Evolutionary conservation across 2,888 invertebrate species (phyloP), one percentile per base, ranked within the genome.

Genomic region (Cantharis lateralis): DNA sequence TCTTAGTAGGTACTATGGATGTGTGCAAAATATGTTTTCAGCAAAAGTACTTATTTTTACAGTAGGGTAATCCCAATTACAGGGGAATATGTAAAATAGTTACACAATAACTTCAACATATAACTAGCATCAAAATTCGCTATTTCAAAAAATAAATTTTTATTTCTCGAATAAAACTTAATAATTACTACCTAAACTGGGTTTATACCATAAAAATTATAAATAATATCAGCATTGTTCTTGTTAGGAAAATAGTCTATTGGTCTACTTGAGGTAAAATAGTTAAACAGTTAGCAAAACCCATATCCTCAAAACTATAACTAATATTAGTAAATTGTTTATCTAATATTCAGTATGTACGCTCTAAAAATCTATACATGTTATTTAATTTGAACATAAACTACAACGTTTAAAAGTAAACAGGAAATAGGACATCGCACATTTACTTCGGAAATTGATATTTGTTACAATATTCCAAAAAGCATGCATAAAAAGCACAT

Each of bases 401-500:
- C 13, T 48, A n/a, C 7, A 48, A 48, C n/a, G 7, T 48, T 48
- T 48, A 48, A n/a, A 48, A 48, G 48, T 48, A 48, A 48, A n/a
- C 7, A 48, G 48, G 48, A 48, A 48, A 48, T 48, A 48, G 48
- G 64, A 66, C 64, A 66, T 66, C 24, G 64, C 64, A 20, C 64
- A 66, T 66, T 66, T 66, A 24, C 20, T 66, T 66, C 64, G 24
- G 24, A 66, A 66, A 66, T 18, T 66, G 20, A 20, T 66, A 66
- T 66, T 66, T 18, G 64, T 66, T 66, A 66, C 64, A 66, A 66
- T 66, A 66, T 66, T 66, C 64, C 64, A 66, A 66, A 66, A 24
- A 66, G 64, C 64, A n/a, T 20, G 64, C 64, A 66, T 66, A 66
- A 66, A 66, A 66, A 66, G 61, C 20, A 70, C 32, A 61, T 48